Conservation (phyloP, 2,888 invertebrate species). For the Lasiommata megera region DNA sequence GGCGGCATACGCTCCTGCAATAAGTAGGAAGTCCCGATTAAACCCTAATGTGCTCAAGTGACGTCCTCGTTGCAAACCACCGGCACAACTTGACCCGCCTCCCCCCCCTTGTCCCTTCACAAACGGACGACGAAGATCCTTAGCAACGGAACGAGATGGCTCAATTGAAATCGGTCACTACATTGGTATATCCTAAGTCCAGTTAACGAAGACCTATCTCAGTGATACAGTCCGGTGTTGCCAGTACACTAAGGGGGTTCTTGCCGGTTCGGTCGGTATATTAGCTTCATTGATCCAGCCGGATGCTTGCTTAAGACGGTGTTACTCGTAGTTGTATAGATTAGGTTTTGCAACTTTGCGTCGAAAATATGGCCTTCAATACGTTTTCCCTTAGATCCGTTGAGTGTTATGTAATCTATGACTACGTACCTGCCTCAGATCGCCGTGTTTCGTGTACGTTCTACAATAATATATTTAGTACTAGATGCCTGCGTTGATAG, state of each 20-base stretch:
- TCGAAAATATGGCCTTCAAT: conserved; percentile 15
- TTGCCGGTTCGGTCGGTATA: conserved; percentile 54
- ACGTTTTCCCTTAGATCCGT: conserved; percentile 16
- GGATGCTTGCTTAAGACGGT: conserved; percentile 75
- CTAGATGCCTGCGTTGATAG: no score
- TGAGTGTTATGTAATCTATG: conserved; percentile 14
- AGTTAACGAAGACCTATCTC: conserved; percentile 20
- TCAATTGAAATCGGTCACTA: conserved; percentile 29
- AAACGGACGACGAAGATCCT: conserved; percentile 15
- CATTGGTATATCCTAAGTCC: conserved; percentile 23
- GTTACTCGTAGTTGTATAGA: conserved; percentile 37
- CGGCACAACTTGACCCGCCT: conserved; percentile 46
- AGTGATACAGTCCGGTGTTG: conserved; percentile 33
- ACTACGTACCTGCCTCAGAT: not conserved
- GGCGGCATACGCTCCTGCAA: conserved; percentile 54
- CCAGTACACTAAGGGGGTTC: conserved; percentile 43
- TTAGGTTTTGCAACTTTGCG: conserved; percentile 36
- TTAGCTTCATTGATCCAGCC: conserved; percentile 72
- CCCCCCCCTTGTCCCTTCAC: conserved; percentile 30
- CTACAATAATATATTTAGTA: not conserved
- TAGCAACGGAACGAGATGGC: conserved; percentile 18
- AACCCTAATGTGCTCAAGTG: conserved; percentile 76
- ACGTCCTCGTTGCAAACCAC: conserved; percentile 59
- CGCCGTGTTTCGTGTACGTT: not conserved
- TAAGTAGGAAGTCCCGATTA: conserved; percentile 80